Percentiles rank a stretch among this genome's conserved stretches.
Conservation (phyloP, 2,888 invertebrate genomes). For the Cynaeus angustus region DNA sequence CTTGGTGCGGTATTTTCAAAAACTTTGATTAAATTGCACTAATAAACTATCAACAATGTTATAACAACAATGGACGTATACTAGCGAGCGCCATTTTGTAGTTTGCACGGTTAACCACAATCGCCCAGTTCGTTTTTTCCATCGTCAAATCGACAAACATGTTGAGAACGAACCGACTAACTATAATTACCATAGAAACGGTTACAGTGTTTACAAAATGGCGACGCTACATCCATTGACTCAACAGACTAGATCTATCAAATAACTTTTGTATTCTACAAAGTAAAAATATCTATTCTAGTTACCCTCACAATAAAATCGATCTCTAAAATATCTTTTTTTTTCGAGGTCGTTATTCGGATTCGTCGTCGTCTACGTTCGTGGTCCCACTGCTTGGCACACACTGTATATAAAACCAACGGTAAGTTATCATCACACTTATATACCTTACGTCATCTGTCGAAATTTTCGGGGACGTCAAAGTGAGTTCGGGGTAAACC, state of each 20-base stretch:
- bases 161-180: too few relatives aligned
- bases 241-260: slow-evolving; percentile 33
- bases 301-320: slow-evolving; percentile 22
- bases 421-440: neutral
- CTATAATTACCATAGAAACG: too few relatives aligned
- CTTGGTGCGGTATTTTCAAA: neutral
- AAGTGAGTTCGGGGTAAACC: slow-evolving; percentile 88
- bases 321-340: slow-evolving; percentile 29
- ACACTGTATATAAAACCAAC: slow-evolving; percentile 21
- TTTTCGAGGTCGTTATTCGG: slow-evolving; percentile 20
- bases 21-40: too few relatives aligned
- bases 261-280: neutral
- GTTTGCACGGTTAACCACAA: too few relatives aligned
- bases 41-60: neutral
- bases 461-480: slow-evolving; percentile 81
- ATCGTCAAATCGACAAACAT: too few relatives aligned
- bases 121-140: too few relatives aligned
- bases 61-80: too few relatives aligned
- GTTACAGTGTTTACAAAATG: too few relatives aligned
- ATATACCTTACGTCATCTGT: slow-evolving; percentile 77
- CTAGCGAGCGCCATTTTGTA: too few relatives aligned
- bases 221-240: slow-evolving; percentile 7
- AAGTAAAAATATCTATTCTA: slow-evolving; percentile 2
- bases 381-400: slow-evolving; percentile 29
- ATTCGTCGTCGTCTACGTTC: slow-evolving; percentile 27